Evolutionary conservation across 1,140 invertebrate species (phyloP), one percentile per base, ranked within the genome.

Genomic region (Anagrus nilaparvatae): DNA sequence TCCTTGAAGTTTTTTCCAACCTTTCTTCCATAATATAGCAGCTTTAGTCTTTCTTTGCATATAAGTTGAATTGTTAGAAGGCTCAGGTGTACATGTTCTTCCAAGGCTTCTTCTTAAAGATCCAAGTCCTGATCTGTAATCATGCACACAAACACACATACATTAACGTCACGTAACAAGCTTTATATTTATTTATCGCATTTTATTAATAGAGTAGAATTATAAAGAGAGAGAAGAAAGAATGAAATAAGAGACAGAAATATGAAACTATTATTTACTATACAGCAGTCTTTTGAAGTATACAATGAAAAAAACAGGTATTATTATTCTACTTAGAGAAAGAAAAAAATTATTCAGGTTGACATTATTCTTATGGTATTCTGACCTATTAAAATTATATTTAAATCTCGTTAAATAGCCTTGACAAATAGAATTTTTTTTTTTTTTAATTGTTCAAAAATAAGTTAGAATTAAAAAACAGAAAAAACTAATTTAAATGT

Each of bases 1-100:
- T 13, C 76, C 77, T 14, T 81, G 78, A 44, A 84, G 68, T 56
- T 72, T 53, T 30, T 81, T 82, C 61, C 78, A 78, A 46, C 78
- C 80, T 74, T 66, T 67, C 41, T 61, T 65, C 61, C 54, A 63
- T 36, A 67, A 61, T 61, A 64, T 65, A 9, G 57, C 56, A 5
- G 65, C 65, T 37, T 67, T 66, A 35, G 55, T 61, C 41, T 61
- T 65, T 14, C 33, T 54, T 29, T 58, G 55, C 19, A 44, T 25
- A 4, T 23, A 44, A 17, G 39, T 45, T 14, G 49, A 37, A 36
- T 42, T 40, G 23, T 29, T 39, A 5, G 42, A 28, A 3, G 48
- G 38, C 33, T 63, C 61, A 20, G 50, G 46, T 8, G 48, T 54
- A 19, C 46, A 55, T 6, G 49, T 54, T 43, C 55, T 59, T 5